A percentile compares a stretch with the other conserved stretches of the same genome.
phyloP scores from a whole-genome alignment of 2,888 invertebrate species.

The Nymphalis polychloros region DNA sequence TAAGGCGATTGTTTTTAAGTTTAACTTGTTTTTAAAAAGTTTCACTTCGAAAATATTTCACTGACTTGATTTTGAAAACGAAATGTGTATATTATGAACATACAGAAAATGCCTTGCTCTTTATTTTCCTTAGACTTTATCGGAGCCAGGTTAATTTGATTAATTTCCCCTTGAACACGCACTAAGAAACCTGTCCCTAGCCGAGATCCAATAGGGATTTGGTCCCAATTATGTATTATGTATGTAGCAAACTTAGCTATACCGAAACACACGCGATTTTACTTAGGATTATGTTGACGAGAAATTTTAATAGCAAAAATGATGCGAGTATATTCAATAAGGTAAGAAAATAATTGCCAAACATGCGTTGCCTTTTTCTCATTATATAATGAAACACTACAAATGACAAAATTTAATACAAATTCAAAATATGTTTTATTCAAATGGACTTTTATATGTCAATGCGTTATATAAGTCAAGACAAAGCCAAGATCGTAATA shows the following conservation, averaged over 20 bases:
- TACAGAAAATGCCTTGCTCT: constrained; percentile 18
- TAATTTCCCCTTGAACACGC: constrained; percentile 75
- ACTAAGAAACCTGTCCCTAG: constrained; percentile 69
- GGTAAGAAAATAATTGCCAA: too few relatives aligned
- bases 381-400: too few relatives aligned
- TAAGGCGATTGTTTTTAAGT: too few relatives aligned
- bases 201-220: constrained; percentile 72
- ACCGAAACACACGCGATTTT: constrained; percentile 60
- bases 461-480: too few relatives aligned
- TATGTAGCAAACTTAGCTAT: constrained; percentile 69
- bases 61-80: neutral
- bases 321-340: too few relatives aligned
- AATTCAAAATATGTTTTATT: too few relatives aligned
- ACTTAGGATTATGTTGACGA: constrained; percentile 55
- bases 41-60: neutral
- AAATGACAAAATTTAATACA: too few relatives aligned
- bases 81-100: neutral
- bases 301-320: neutral
- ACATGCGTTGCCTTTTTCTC: too few relatives aligned
- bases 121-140: constrained; percentile 46
- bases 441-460: too few relatives aligned
- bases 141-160: constrained; percentile 74
- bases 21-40: neutral
- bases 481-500: too few relatives aligned
- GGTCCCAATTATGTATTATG: constrained; percentile 78